Base-by-base conservation (phyloP, 2,888 invertebrate genomes). In the Sphaeridia pumilis region DNA sequence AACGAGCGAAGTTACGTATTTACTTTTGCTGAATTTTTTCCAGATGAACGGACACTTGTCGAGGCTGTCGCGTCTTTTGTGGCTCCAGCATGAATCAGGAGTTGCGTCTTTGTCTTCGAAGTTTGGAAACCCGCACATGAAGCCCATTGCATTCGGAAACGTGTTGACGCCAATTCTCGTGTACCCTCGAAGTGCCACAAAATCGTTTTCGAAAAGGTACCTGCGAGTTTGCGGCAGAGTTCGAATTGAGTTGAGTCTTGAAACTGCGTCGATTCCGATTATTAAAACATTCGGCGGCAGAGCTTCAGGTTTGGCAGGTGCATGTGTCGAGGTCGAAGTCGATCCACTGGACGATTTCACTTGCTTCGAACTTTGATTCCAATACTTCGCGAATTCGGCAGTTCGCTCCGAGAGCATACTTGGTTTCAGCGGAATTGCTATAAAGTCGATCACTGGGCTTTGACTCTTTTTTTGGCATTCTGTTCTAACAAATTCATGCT, bases 121-220 rank as follows among this genome's bases (percentile, higher is more conserved):
- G n/a, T n/a, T n/a, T n/a, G n/a, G n/a, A n/a, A n/a, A n/a, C 0
- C 54, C 55, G 56, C 73, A 78, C 27, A 56, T 72, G 35, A 84
- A 75, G 0, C 89, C 87, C 77, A 89, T 83, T 46, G 93, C 71
- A 70, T 93, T 94, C 0, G 92, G 88, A 67, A 85, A 87, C 0
- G 90, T 92, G 66, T 92, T 92, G 67, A 90, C 90, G 5, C 81
- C 74, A 20, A 75, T 71, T 65, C 75, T 76, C 54, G 70, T 72
- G 69, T 86, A 88, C 1, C 85, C 89, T 61, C 80, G 76, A 68
- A 83, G 75, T 56, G 80, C 80, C 41, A 84, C 72, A 77, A 84
- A 87, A 53, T 76, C 79, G 52, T 80, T 78, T 21, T 79, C 75
- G 42, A 78, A 72, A 31, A 92, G 73, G 67, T 80, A 81, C 17